Conservation (phyloP, 1,140 invertebrate species). For the Phthorimaea operculella region DNA sequence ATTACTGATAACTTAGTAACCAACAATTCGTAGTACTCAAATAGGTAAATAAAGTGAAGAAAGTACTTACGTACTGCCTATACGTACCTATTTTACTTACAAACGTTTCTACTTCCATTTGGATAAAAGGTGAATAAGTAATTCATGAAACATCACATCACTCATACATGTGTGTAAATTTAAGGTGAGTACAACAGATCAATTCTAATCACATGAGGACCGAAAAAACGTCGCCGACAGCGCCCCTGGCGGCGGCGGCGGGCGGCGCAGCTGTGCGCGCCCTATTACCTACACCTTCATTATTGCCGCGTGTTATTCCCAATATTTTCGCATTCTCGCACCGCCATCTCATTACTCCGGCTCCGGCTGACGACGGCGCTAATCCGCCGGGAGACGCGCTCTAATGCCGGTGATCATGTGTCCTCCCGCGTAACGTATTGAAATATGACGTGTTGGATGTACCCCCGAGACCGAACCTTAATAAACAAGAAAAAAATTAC, state of each 20-base stretch:
- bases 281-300: constrained; percentile 48
- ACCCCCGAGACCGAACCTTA: constrained; percentile 41
- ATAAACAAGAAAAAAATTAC: constrained; percentile 40
- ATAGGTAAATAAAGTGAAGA: too few species aligned
- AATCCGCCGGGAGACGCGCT: constrained; percentile 57
- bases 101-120: too few species aligned
- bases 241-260: constrained; percentile 30
- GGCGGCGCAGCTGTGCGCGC: constrained; percentile 25
- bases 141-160: not conserved
- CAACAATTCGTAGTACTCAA: too few species aligned
- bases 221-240: constrained; percentile 10
- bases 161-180: not conserved
- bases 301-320: constrained; percentile 53
- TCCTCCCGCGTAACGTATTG: constrained; percentile 55
- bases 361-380: constrained; percentile 34
- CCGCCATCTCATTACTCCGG: constrained; percentile 56
- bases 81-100: too few species aligned
- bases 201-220: constrained; percentile 19
- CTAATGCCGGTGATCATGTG: constrained; percentile 62
- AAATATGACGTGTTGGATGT: constrained; percentile 56
- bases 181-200: constrained; percentile 8
- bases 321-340: constrained; percentile 37
- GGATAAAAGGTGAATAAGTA: too few species aligned
- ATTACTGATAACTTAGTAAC: too few species aligned
- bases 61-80: too few species aligned